Conservation (phyloP, 2,797 vertebrate genomes). For the Mormyrops boulengeri region DNA sequence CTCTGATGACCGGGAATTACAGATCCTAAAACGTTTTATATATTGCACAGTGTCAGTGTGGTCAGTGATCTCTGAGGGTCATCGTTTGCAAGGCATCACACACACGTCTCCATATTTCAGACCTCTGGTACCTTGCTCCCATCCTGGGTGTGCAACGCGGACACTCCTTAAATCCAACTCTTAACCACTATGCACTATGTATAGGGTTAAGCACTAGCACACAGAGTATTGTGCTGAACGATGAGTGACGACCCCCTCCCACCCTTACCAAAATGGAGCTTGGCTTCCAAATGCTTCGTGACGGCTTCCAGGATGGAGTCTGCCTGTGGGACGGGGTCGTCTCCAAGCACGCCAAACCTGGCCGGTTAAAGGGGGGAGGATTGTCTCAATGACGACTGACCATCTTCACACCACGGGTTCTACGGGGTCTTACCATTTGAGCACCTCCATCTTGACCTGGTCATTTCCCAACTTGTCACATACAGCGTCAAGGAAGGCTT, state of each 20-base stretch:
- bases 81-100: neutral
- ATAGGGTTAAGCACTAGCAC: neutral
- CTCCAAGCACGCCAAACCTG: constrained; percentile 84
- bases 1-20: neutral
- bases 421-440: constrained; percentile 66
- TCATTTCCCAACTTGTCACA: constrained; percentile 64
- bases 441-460: constrained; percentile 65
- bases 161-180: neutral
- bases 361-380: neutral
- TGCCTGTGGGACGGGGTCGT: constrained; percentile 72
- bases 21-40: neutral
- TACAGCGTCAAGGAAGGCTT: constrained; percentile 67
- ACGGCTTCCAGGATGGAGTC: constrained; percentile 74
- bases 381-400: neutral
- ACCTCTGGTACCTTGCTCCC: neutral
- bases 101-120: neutral
- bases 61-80: neutral
- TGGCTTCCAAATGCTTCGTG: constrained; percentile 81
- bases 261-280: constrained; percentile 75
- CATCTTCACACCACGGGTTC: neutral
- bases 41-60: neutral
- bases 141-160: neutral
- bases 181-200: neutral
- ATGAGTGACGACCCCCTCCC: neutral
- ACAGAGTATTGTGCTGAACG: neutral